phyloP scores from a whole-genome alignment of 2,113 vertebrate genomes.

The Coregonus clupeaformis region DNA sequence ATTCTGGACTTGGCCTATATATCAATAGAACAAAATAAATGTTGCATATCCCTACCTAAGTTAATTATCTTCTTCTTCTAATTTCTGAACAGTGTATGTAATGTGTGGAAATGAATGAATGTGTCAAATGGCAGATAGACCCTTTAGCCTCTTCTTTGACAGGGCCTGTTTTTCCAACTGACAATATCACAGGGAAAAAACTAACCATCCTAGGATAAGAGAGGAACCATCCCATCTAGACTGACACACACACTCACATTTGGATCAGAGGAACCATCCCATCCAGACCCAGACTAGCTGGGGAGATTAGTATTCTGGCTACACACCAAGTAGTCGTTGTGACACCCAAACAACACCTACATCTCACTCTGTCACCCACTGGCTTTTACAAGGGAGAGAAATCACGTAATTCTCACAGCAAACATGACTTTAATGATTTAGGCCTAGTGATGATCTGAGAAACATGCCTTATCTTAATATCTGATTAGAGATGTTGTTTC shows the following conservation, averaged over 20 bases:
- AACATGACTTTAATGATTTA: conserved; percentile 28
- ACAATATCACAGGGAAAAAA: neutral
- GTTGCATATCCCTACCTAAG: too few relatives aligned
- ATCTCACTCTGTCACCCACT: conserved; percentile 13
- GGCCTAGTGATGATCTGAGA: conserved; percentile 8
- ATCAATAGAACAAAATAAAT: too few relatives aligned
- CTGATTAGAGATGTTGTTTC: neutral
- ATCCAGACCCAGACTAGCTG: neutral
- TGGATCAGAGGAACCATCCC: neutral
- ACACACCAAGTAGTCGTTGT: conserved; percentile 1
- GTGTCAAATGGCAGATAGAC: neutral
- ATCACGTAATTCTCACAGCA: conserved; percentile 32
- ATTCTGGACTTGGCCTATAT: too few relatives aligned
- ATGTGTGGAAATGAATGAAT: neutral
- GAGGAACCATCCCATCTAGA: too few relatives aligned
- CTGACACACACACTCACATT: too few relatives aligned
- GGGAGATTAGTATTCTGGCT: conserved; percentile 38
- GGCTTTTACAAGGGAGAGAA: conserved; percentile 16
- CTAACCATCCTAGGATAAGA: neutral
- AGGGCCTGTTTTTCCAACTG: too few relatives aligned
- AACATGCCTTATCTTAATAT: conserved; percentile 4
- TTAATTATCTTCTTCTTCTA: too few relatives aligned
- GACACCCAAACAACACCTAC: conserved; percentile 15
- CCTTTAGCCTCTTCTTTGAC: neutral
- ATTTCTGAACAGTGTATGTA: too few relatives aligned